Evolutionary conservation across 92 coral and sea anemone species (phyloP), one percentile per base, ranked within the genome.

Genomic region (Parazoanthus swiftii): DNA sequence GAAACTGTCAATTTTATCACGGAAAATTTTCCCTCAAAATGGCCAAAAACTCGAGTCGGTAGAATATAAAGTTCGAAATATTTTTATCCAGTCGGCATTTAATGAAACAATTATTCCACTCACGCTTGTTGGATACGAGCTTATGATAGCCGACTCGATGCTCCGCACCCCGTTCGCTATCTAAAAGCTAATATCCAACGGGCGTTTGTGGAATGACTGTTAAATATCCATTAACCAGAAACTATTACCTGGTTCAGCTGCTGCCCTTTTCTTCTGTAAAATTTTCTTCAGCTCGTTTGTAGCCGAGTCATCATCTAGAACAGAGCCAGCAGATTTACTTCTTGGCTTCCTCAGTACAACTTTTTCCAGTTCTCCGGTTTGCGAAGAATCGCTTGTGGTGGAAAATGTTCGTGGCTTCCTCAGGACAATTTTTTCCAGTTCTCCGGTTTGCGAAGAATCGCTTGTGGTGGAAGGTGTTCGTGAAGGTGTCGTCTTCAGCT

Each of bases 311-410:
- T 92, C 93, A 21, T 93, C 98, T 38, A 95, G 91, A n/a, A 93
- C 70, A 67, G 93, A 96, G n/a, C 96, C 94, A 0, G 93, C 88
- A n/a, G 99, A 96, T 38, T 83, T 92, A 79, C 98, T 96, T 51
- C 99, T 85, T 38, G 98, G 94, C 88, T 95, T 96, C 56, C 94
- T 79, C 56, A 96, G 92, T 11, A 86, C 88, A 58, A 93, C 88
- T 43, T 77, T 89, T 2, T 81, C 82, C 42, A 94, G 85, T 78
- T 94, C 92, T 9, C 58, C 90, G 15, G 77, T 85, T 70, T 23
- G 50, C 59, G 65, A 14, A n/a, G 72, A 72, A 39, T 67, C 68
- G 51, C 38, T 81, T 65, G 51, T 83, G 14, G 42, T 76, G 16
- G 66, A 76, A 70, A 23, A 38, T 29, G 59, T 90, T 80, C 48